A percentile compares a stretch with the other conserved stretches of the same genome.
Evolutionary conservation across 2,888 invertebrate species (phyloP).

Genomic region (Apodemia hepburni): DNA sequence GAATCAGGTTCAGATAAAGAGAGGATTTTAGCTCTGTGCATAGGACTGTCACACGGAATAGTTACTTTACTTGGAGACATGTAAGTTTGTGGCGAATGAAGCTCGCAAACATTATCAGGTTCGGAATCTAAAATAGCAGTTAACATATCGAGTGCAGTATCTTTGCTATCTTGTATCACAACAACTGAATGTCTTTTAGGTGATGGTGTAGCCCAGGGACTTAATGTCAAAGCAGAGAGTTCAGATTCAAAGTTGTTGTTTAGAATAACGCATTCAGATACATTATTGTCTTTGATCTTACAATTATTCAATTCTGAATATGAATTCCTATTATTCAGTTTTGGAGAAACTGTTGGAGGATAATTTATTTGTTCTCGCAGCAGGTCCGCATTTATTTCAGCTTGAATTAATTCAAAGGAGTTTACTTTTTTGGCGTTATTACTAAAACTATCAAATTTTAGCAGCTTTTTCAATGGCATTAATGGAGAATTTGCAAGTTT

Average conservation of each 20-base stretch:
- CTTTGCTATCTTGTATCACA: constrained; percentile 57
- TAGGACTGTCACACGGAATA: constrained; percentile 80
- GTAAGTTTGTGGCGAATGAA: constrained; percentile 69
- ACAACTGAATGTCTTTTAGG: constrained; percentile 65
- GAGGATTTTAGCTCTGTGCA: constrained; percentile 83
- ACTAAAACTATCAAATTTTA: constrained; percentile 72
- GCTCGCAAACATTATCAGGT: constrained; percentile 60
- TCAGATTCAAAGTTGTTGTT: constrained; percentile 61
- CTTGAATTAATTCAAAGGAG: constrained; percentile 80
- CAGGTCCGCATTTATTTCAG: constrained; percentile 81
- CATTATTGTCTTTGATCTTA: constrained; percentile 49
- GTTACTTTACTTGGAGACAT: constrained; percentile 80
- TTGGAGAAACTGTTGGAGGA: constrained; percentile 83
- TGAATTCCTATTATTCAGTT: constrained; percentile 56
- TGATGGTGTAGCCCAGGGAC: constrained; percentile 65
- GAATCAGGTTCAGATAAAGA: constrained; percentile 81
- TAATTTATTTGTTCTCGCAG: constrained; percentile 86
- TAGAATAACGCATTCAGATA: constrained; percentile 37
- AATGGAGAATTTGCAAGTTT: constrained; percentile 88
- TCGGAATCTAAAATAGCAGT: constrained; percentile 74
- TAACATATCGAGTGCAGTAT: constrained; percentile 63
- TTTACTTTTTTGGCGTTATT: constrained; percentile 66
- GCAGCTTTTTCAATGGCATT: constrained; percentile 82
- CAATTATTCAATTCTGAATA: constrained; percentile 53
- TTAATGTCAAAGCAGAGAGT: constrained; percentile 62